A percentile compares a stretch with the other conserved stretches of the same genome.
Evolutionary conservation across 2,113 vertebrate species (phyloP).

Genomic region (Cebus imitator): DNA sequence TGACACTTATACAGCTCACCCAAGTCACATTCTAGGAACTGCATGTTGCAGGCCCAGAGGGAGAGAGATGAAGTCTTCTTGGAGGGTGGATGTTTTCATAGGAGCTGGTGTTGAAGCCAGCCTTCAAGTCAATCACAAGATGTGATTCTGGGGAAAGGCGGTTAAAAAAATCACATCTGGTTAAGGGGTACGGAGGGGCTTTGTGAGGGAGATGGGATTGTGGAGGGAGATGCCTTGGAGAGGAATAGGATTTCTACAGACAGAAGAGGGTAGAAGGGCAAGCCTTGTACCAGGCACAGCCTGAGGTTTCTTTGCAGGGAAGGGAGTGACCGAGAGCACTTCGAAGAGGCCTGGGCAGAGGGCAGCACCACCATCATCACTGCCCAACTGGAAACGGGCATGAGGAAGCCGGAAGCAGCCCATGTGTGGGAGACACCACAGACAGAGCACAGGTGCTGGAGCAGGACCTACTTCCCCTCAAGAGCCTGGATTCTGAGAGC

Average conservation of each 20-base stretch:
- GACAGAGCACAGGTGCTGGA: accelerated
- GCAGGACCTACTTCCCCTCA: neutral
- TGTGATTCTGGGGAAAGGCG: neutral
- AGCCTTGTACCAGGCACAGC: neutral
- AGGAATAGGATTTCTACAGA: neutral
- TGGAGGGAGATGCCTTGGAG: too few relatives aligned
- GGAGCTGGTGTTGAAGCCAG: neutral
- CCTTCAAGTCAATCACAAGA: neutral
- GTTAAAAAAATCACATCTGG: neutral
- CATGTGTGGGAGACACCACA: accelerated
- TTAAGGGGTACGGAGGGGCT: neutral
- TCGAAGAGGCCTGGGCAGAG: neutral
- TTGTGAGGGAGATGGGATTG: neutral
- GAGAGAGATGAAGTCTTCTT: neutral
- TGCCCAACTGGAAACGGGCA: accelerated
- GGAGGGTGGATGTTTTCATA: neutral
- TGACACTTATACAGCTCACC: accelerated
- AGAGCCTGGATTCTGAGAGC: neutral
- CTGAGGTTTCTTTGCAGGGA: neutral
- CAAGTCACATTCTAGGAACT: neutral
- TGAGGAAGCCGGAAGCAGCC: neutral
- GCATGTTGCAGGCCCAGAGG: accelerated
- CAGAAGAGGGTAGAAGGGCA: neutral
- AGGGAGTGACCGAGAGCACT: too few relatives aligned
- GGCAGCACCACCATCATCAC: accelerated